Evolutionary conservation across 2,888 invertebrate genomes (phyloP), one percentile per base, ranked within the genome.

Genomic region (Plemyria rubiginata): DNA sequence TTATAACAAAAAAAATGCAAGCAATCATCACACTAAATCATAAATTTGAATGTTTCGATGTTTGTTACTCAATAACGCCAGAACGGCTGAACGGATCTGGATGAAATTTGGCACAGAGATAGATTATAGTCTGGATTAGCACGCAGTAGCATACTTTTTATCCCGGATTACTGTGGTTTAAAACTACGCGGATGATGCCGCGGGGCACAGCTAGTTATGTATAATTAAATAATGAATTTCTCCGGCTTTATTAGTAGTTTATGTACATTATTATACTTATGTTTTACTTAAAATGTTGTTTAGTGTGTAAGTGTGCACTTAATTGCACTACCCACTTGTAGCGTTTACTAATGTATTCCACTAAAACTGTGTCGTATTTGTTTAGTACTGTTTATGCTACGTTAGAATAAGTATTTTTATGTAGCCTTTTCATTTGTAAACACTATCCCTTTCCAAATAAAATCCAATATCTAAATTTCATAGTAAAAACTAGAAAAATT

Each of bases 291-390:
- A 60, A 59, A 43, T 65, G 53, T 64, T 59, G 22, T 51, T 41
- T 51, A 60, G 49, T 56, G n/a, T 54, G 67, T 70, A 76, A 71
- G 69, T 75, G 76, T 83, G 80, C 86, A 86, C 87, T 73, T 67
- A 62, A 67, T 67, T 62, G 83, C 88, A 87, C 88, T 76, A 72
- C 75, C 82, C 82, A 88, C 85, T 68, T 73, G 84, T 87, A 84
- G 84, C 76, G 85, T 86, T 79, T 71, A 88, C 86, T 87, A 88
- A 88, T 74, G 76, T 70, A 79, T 79, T 85, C 79, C 75, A 88
- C 84, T 89, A 88, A 86, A 80, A 77, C 43, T 79, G 81, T 83
- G 80, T 78, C 75, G 71, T 76, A 67, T 67, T 60, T 51, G 57
- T 65, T 60, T 64, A 60, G 54, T 16, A 41, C 0, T 12, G n/a